Evolutionary conservation across 2,888 invertebrate species (phyloP).

Genomic region (Drosophila anomalata): DNA sequence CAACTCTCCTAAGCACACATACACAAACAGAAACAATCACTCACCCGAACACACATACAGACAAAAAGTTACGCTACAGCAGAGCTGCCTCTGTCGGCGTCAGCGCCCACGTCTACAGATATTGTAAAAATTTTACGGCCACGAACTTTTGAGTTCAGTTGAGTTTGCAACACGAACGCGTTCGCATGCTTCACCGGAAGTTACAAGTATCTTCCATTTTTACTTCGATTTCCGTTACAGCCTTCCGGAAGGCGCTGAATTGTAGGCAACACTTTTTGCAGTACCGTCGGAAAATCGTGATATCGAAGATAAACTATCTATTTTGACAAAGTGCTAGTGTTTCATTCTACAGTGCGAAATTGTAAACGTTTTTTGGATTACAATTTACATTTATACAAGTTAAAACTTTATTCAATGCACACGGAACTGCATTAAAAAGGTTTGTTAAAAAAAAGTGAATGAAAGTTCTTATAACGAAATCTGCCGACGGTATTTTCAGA

Average conservation of each 20-base stretch:
- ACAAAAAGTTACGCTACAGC: conserved; percentile 29
- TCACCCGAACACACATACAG: conserved; percentile 7
- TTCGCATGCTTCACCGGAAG: conserved; percentile 53
- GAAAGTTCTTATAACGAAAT: neutral
- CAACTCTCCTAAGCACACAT: conserved; percentile 42
- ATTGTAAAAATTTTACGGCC: conserved; percentile 76
- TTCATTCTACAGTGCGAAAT: neutral
- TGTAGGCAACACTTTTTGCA: conserved; percentile 53
- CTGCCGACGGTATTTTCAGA: neutral
- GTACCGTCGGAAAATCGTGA: conserved; percentile 55
- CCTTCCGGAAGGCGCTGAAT: conserved; percentile 43
- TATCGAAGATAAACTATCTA: neutral
- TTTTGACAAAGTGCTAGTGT: conserved; percentile 7
- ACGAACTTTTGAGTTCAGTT: conserved; percentile 72
- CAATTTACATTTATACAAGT: neutral
- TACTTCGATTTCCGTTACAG: conserved; percentile 17
- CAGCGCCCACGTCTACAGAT: conserved; percentile 47
- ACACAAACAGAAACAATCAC: conserved; percentile 24
- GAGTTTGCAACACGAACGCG: conserved; percentile 72
- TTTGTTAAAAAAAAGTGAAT: conserved; percentile 6
- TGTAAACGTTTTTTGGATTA: conserved; percentile 13
- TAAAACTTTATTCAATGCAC: conserved; percentile 3
- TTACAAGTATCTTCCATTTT: conserved; percentile 19
- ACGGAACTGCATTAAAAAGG: conserved; percentile 6
- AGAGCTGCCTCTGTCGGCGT: conserved; percentile 51